Base-by-base conservation (phyloP, 2,113 vertebrate species). In the Bubo scandiacus region DNA sequence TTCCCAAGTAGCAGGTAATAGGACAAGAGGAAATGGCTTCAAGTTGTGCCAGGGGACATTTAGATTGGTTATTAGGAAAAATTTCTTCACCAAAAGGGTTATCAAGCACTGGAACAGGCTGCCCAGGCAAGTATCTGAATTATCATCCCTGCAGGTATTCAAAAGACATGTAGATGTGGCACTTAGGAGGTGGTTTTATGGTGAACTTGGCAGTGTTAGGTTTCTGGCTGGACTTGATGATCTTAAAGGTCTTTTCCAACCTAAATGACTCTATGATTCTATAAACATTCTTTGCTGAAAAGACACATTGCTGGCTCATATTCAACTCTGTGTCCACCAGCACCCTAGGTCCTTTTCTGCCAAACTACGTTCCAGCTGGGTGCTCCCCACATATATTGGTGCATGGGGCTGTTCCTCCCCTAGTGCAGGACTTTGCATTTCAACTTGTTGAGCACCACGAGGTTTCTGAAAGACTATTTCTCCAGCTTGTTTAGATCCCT, bases 1-100 rank as follows among this genome's bases (percentile, higher is more conserved):
- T 15, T 72, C 70, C 36, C 14, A 40, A 17, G 30, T 18, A n/a
- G 3, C 40, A n/a, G 43, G 30, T 27, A 22, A 17, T 26, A 57
- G 38, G 9, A 55, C 0, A 2, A 57, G 52, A 57, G 5, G 30
- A 74, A 74, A 43, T 1, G 3, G 4, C 20, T 9, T 74, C 16
- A 43, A 26, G 22, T 74, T 57, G 22, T 2, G 3, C 15, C 19
- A 36, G 55, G 4, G 12, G 43, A 77, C 26, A 38, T 22, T 77
- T 29, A 57, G 25, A 25, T 9, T 25, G 26, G 11, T 11, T 17
- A 12, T 54, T 43, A 54, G 38, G 61, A 79, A 63, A 34, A 19
- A 34, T 11, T 21, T 42, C 10, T 54, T 52, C 29, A 63, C 23
- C 8, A 6, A 65, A 65, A 54, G 23, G 4, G 3, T 40, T 19